A percentile compares a stretch with the other conserved stretches of the same genome.
phyloP scores from a whole-genome alignment of 2,797 vertebrate genomes.

The Cuniculus paca region DNA sequence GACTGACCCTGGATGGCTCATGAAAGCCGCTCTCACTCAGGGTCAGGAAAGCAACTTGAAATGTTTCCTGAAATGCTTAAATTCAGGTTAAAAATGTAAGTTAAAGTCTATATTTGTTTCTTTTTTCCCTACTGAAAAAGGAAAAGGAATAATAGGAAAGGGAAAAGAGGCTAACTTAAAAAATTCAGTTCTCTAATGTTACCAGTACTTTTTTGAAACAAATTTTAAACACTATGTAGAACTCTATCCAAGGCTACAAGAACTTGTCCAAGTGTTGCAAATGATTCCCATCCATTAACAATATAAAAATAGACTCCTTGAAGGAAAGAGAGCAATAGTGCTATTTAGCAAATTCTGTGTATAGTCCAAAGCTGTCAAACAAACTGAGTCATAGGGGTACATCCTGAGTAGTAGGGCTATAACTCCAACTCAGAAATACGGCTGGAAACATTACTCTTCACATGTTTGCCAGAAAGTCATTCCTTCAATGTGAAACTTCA shows the following conservation, averaged over 20 bases:
- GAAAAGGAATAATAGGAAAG: neutral
- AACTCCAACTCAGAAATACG: conserved; percentile 68
- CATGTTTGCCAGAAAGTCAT: conserved; percentile 65
- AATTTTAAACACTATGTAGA: neutral
- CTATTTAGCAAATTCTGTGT: conserved; percentile 77
- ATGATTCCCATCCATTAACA: conserved; percentile 44
- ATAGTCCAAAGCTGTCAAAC: conserved; percentile 78
- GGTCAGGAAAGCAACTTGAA: neutral
- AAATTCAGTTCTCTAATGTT: neutral
- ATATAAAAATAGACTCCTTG: conserved; percentile 47
- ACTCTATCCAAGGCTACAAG: neutral
- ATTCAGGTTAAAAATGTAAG: neutral
- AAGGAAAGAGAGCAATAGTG: conserved; percentile 72
- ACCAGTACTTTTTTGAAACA: neutral
- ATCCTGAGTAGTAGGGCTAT: conserved; percentile 57
- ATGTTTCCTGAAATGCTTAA: neutral
- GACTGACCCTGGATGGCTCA: neutral
- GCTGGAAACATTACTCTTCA: conserved; percentile 67
- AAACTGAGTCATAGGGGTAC: conserved; percentile 65
- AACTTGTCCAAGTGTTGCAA: conserved; percentile 56
- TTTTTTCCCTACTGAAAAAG: neutral
- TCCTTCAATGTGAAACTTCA: conserved; percentile 36
- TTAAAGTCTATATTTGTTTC: neutral
- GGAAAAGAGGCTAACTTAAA: neutral
- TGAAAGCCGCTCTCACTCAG: neutral